These are phyloP conservation scores for Sarcophilus harrisii DNA, from an alignment of 2,797 vertebrate genomes.

Conservation along the genomic window DNA sequence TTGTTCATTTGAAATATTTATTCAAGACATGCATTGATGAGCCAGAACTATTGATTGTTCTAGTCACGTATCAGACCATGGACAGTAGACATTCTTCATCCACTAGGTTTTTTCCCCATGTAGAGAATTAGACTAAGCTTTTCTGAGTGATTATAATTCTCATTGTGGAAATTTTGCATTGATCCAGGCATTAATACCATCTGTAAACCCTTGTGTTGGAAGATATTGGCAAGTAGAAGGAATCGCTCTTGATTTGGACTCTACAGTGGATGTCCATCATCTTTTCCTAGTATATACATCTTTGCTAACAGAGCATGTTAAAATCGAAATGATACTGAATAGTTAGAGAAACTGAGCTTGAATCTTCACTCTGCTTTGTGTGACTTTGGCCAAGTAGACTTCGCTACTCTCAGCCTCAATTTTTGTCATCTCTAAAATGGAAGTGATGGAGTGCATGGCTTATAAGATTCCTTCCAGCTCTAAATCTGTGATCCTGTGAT, in stretches of 20 bases:
- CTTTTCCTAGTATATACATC: neutral
- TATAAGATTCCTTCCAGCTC: neutral
- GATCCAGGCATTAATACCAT: neutral
- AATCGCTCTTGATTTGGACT: neutral
- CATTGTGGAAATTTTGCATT: neutral
- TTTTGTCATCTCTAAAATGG: neutral
- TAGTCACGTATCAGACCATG: neutral
- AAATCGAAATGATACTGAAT: neutral
- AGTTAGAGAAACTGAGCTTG: neutral
- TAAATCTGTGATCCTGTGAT: neutral
- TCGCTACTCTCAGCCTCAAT: neutral
- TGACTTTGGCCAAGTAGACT: neutral
- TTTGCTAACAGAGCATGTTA: neutral
- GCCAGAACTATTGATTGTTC: neutral
- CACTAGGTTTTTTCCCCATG: neutral
- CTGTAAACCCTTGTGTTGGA: neutral
- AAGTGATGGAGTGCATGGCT: neutral
- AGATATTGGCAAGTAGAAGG: neutral
- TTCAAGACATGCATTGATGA: neutral
- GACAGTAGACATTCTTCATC: neutral
- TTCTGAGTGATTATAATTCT: neutral
- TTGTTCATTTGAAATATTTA: neutral
- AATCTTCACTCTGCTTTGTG: neutral
- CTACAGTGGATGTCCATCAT: neutral
- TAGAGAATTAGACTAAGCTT: neutral